Conservation (phyloP, 2,797 vertebrate genomes). For the Cryptoprocta ferox region DNA sequence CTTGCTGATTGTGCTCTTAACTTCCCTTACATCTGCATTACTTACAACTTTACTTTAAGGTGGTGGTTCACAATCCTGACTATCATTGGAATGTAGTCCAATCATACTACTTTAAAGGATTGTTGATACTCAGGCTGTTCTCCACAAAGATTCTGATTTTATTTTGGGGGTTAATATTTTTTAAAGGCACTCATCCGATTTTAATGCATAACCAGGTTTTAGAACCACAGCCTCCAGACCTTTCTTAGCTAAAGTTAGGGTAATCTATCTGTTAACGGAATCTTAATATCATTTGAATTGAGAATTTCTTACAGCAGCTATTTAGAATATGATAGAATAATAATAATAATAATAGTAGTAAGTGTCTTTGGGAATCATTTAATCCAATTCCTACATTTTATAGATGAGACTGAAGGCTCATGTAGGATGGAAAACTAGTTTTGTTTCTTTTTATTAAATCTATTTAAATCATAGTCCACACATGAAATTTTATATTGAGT, state of each 20-base stretch:
- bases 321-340: constrained; percentile 49
- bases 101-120: background rate
- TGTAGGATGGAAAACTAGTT: background rate
- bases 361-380: background rate
- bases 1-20: background rate
- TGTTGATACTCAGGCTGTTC: background rate
- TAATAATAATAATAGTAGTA: background rate
- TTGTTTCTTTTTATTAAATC: background rate
- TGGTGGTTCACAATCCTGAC: background rate
- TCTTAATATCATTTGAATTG: constrained; percentile 47
- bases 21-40: background rate
- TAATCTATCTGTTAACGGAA: constrained; percentile 22
- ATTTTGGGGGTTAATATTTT: background rate
- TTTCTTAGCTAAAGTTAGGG: background rate
- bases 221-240: background rate
- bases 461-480: background rate
- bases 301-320: background rate
- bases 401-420: background rate
- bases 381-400: background rate
- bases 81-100: background rate
- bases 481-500: background rate
- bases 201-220: background rate
- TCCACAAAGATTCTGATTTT: background rate
- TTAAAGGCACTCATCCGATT: background rate
- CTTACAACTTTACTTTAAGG: background rate